Percentiles rank a stretch among this genome's conserved stretches.
phyloP scores from a whole-genome alignment of 2,888 invertebrate genomes.

The Leucania comma region DNA sequence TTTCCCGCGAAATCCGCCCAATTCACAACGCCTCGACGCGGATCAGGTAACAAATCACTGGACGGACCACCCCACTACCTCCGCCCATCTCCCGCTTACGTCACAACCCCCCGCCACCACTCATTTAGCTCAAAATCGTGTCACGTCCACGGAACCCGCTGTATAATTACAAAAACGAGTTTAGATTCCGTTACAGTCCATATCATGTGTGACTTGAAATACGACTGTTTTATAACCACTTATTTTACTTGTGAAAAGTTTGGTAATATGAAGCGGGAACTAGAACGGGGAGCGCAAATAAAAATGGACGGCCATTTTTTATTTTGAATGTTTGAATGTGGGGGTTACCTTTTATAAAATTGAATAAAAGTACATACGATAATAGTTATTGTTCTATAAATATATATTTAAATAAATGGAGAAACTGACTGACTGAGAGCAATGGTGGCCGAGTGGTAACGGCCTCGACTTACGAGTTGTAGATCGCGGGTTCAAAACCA shows the following conservation, averaged over 20 bases:
- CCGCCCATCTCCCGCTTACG: constrained; percentile 19
- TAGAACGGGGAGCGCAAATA: constrained; percentile 19
- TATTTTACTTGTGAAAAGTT: constrained; percentile 46
- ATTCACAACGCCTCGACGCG: constrained; percentile 69
- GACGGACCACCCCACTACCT: constrained; percentile 45
- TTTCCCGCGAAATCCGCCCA: constrained; percentile 65
- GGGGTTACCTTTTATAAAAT: constrained; percentile 5
- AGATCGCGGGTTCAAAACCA: no score
- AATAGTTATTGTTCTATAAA: no score
- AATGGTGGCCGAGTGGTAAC: no score
- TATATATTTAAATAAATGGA: no score
- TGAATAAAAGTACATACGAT: constrained; percentile 16
- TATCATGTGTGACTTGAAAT: constrained; percentile 62
- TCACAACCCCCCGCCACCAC: constrained; percentile 51
- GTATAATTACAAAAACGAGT: constrained; percentile 77
- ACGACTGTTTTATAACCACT: constrained; percentile 51
- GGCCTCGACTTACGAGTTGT: no score
- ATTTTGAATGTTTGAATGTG: constrained; percentile 20
- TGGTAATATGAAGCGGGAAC: constrained; percentile 30
- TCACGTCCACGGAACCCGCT: constrained; percentile 72
- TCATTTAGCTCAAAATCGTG: constrained; percentile 73
- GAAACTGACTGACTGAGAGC: background rate
- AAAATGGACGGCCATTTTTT: constrained; percentile 21
- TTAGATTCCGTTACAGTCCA: constrained; percentile 66
- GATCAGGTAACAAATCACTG: constrained; percentile 72